Conservation (phyloP, 2,888 invertebrate species). For the Microplitis manilae region DNA sequence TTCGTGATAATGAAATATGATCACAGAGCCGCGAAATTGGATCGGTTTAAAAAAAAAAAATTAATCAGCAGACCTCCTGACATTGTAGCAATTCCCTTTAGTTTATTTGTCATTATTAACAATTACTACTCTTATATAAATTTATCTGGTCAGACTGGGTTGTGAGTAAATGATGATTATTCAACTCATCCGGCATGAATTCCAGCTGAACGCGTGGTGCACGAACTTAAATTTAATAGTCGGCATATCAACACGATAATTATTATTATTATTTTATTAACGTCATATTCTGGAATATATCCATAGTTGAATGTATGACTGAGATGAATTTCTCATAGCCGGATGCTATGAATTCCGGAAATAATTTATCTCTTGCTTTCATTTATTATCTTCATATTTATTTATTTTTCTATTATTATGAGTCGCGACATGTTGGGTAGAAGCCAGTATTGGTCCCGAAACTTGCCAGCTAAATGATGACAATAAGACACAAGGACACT, state of each 20-base stretch:
- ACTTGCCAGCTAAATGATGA: no score
- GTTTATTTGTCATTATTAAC: neutral
- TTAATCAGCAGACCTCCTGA: neutral
- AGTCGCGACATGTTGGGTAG: no score
- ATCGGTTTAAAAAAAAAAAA: neutral
- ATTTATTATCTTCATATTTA: no score
- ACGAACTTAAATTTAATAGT: constrained; percentile 37
- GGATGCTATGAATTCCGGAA: no score
- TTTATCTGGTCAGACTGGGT: constrained; percentile 8
- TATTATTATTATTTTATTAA: neutral
- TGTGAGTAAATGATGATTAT: constrained; percentile 45
- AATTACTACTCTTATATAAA: neutral
- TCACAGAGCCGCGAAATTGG: neutral
- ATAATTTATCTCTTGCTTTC: no score
- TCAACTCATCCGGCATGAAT: constrained; percentile 48
- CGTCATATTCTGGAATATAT: no score
- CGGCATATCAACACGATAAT: neutral
- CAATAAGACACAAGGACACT: no score
- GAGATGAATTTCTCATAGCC: no score
- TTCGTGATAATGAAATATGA: neutral
- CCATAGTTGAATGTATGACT: no score
- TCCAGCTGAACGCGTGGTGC: constrained; percentile 28
- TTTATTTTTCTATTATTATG: no score
- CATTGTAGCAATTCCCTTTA: neutral
- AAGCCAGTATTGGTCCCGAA: no score